These are phyloP conservation scores for Cheilosia impressa DNA, from an alignment of 2,888 invertebrate species.

Conservation along the genomic window DNA sequence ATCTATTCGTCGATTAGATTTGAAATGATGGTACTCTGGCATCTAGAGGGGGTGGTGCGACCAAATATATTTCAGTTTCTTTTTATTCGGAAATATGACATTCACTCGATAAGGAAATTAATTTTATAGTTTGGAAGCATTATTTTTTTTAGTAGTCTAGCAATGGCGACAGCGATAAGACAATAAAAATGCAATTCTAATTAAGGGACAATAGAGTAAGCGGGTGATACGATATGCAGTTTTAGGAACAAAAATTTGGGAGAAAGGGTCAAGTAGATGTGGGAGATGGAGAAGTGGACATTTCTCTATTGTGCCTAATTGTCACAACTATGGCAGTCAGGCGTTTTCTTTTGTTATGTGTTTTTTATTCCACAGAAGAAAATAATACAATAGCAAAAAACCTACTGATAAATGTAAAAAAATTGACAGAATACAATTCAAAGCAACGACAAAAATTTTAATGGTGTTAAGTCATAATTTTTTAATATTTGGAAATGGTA, in stretches of 20 bases:
- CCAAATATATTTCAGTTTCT: slow-evolving; percentile 1
- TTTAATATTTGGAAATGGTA: no score
- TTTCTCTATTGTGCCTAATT: no score
- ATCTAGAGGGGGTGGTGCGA: slow-evolving; percentile 43
- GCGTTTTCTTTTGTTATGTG: no score
- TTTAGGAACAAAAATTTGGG: no score
- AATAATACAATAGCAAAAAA: no score
- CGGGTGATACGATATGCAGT: slow-evolving; percentile 37
- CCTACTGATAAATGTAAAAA: no score
- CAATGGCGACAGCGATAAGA: slow-evolving; percentile 40
- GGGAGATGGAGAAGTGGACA: not conserved
- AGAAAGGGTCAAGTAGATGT: slow-evolving; percentile 26
- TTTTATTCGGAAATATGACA: slow-evolving; percentile 37
- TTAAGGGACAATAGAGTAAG: slow-evolving; percentile 16
- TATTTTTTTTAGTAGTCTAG: slow-evolving; percentile 7
- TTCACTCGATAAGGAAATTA: slow-evolving; percentile 40
- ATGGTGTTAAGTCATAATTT: no score
- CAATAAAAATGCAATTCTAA: slow-evolving; percentile 68
- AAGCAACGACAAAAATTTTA: no score
- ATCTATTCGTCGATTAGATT: slow-evolving; percentile 65
- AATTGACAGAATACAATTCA: no score
- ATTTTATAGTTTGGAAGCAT: slow-evolving; percentile 35
- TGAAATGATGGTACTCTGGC: slow-evolving; percentile 46
- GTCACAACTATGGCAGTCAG: no score
- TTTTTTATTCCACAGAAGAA: no score